Base-by-base conservation (phyloP, 2,797 vertebrate genomes). In the Poliocrania exsul region DNA sequence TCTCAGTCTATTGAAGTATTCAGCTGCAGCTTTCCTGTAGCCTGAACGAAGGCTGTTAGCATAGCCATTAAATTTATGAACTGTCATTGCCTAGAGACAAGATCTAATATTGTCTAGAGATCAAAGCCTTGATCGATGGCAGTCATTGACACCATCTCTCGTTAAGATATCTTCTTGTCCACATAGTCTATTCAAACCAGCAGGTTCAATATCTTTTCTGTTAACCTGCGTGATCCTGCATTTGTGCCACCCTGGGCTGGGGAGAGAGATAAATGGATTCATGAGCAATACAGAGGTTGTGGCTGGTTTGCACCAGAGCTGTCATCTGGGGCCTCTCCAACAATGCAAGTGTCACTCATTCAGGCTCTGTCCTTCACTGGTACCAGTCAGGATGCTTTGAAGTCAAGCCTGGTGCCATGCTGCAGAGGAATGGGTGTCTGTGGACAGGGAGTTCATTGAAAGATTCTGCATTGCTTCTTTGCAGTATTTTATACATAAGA, bases 371-470 rank as follows among this genome's bases (percentile, higher is more conserved):
- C 42, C 73, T 57, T 54, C 37, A 10, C 3, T 35, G 44, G 15
- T 19, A 61, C 33, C n/a, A 16, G 35, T 53, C 29, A 53, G 56
- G 13, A 44, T 0, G 1, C 33, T 88, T 35, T 81, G 66, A 82
- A 85, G 47, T 35, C 37, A 67, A 77, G 13, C 28, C 3, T 28
- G 11, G 64, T 73, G n/a, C 26, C 18, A 2, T 28, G 53, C 49
- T 78, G 60, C n/a, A 72, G 25, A 81, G 78, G 18, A 86, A 46
- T 1, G 2, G 4, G 21, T 28, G 15, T 29, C 37, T 66, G 3
- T 10, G 5, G 28, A 12, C 0, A 0, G 6, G 11, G 50, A 69
- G 28, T 37, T 62, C 38, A 44, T 4, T 24, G 47, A 54, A 25
- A 60, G 23, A 57, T 56, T 60, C 26, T 67, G 50, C 54, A 33